Evolutionary conservation across 2,113 vertebrate species (phyloP), one percentile per base, ranked within the genome.

Genomic region (Prochilodus magdalenae): DNA sequence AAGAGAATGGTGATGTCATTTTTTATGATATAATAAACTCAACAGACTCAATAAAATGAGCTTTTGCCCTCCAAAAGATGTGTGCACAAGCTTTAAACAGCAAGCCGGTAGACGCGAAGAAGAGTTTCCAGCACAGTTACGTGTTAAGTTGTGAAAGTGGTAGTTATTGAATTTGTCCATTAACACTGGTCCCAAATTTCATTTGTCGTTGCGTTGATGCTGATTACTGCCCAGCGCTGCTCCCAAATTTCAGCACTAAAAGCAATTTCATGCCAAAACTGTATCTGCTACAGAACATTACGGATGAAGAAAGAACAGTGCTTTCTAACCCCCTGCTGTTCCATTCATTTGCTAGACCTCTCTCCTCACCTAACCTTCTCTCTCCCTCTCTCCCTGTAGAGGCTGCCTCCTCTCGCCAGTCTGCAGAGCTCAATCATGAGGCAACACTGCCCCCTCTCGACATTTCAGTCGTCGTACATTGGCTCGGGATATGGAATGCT

Each of bases 381-480:
- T 89, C 88, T 92, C 90, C 87, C 82, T 82, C 74, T 65, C 85
- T 87, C 13, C 10, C 62, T 30, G 29, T 15, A 20, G 44, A 57
- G 22, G 33, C 53, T 22, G 18, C 53, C 2, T 22, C 53, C 16
- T 22, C 11, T 33, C 60, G 47, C 18, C n/a, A 24, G 59, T 36
- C 60, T 53, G 44, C 40, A 84, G 72, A 72, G 44, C 86, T 90
- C 59, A 90, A 82, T 62, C 79, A 83, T 88, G 87, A 89, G 85
- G 18, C 92, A 92, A 94, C 90, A 94, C 83, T 94, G 93, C 93
- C 93, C 93, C 91, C 93, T 94, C 62, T 94, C 86, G 93, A 90
- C 27, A 22, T 4, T 51, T 73, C 80, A 14, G 0, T 30, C 49
- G 15, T 14, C 8, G 53, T 33, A 29, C 78, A 65, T n/a, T 20